Base-by-base conservation (phyloP, 2,113 vertebrate genomes). In the Paramisgurnus dabryanus region DNA sequence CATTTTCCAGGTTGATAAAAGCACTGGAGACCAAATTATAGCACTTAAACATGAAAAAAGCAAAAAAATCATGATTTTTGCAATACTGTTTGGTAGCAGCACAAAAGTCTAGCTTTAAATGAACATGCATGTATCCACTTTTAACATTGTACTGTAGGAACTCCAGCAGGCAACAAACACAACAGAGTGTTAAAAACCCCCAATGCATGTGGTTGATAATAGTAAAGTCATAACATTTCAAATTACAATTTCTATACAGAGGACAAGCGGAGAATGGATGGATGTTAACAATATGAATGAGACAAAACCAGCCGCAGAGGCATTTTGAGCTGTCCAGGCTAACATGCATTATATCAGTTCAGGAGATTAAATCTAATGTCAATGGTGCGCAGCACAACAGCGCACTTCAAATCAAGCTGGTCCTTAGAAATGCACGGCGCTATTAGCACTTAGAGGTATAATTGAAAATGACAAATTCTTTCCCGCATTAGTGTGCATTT, bases 161-260 rank as follows among this genome's bases (percentile, higher is more conserved):
- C 8, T 45, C 8, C 43, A 7, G 43, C 53, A 45, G 61, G 39
- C 17, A 74, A 74, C 57, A 61, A 17, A 74, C 41, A 15, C 22
- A 22, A 22, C 22, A 22, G 22, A 22, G 22, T 22, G 22, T 22
- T 22, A 22, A 22, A 22, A 22, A 22, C 0, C 22, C 22, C 22
- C 22, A 22, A 22, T 22, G 22, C 22, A 22, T 22, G 22, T 47
- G 4, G 18, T 63, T 43, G 72, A 39, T 76, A 64, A 15, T 61
- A 75, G 13, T 64, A 49, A 49, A 76, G 65, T 87, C 85, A 83
- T 82, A 60, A 83, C 86, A 50, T 80, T 83, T 90, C 87, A 88
- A n/a, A 73, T 76, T 68, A 84, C 82, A 57, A 17, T 34, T 34
- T 34, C 27, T 34, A 34, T 34, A 1, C 27, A 34, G 27, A 34